Evolutionary conservation across 2,113 vertebrate species (phyloP), one percentile per base, ranked within the genome.

Genomic region (Atrichornis clamosus): DNA sequence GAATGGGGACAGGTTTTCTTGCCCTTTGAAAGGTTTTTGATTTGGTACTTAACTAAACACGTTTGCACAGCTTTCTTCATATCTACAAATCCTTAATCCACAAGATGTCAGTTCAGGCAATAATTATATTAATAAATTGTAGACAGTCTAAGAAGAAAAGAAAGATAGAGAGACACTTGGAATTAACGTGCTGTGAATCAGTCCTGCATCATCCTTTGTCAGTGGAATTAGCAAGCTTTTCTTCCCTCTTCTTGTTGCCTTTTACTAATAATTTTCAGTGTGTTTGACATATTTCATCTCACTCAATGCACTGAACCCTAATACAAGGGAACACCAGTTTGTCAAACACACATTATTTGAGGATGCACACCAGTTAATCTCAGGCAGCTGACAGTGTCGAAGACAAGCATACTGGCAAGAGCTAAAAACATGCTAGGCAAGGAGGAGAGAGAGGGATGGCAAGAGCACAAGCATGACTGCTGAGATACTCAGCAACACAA

Each of bases 281-380:
- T 50, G 15, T 95, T 96, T 97, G 97, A 97, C 96, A 97, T 72
- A 96, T 97, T 96, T 97, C 97, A 97, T 97, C 95, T 97, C 97
- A 92, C 92, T 98, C 95, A 97, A 97, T 80, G 94, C 95, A 97
- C 81, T 91, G 87, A 97, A 94, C 91, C 89, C 94, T 97, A 97
- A 97, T 96, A 94, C 62, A 92, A 93, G 33, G 91, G 96, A 97
- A 97, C 83, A 96, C 39, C 73, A 89, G 78, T 97, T 97, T 97
- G 96, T 96, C 91, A 97, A 96, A 95, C 74, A 89, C 39, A 87
- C 1, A 19, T 86, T 95, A 97, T 70, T 89, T 91, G 94, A 95
- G 93, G 93, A 95, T 94, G 96, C 69, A 30, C 91, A 97, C 96
- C 96, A 96, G 93, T 97, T 96, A 96, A 96, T 96, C 96, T 97